A percentile compares a stretch with the other conserved stretches of the same genome.
These are phyloP conservation scores for Megalops atlanticus DNA, from an alignment of 2,113 vertebrate genomes.

Conservation along the genomic window DNA sequence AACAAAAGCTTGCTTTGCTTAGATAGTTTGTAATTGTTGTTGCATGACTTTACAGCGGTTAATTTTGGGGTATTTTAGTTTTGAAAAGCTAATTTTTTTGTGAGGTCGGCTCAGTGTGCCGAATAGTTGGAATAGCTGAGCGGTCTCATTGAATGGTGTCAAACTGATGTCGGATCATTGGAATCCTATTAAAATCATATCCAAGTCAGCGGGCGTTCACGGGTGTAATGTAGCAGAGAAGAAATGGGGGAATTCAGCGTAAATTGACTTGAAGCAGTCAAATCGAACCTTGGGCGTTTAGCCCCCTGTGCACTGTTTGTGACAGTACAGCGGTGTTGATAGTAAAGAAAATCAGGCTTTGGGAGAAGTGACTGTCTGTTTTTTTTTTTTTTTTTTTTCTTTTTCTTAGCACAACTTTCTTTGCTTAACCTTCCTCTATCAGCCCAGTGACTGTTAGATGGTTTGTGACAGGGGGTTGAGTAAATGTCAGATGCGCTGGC, in stretches of 20 bases:
- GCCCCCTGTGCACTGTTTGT: not conserved
- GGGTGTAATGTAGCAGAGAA: not conserved
- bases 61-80: not conserved
- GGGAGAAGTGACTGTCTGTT: not conserved
- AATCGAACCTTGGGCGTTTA: not conserved
- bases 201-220: not conserved
- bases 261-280: not conserved
- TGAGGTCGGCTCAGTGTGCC: not conserved
- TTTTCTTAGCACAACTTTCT: too few species aligned
- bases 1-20: not conserved
- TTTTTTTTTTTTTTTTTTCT: too few species aligned
- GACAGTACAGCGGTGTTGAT: not conserved
- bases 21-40: not conserved
- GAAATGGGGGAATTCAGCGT: not conserved
- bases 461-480: not conserved
- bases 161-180: not conserved
- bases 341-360: not conserved
- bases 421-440: not conserved
- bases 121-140: not conserved
- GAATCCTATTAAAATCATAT: not conserved
- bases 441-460: not conserved
- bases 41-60: not conserved
- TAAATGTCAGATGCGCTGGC: too few species aligned
- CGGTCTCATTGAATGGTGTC: not conserved
- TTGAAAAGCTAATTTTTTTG: not conserved